phyloP scores from a whole-genome alignment of 2,797 vertebrate genomes.

The Taeniopygia guttata region DNA sequence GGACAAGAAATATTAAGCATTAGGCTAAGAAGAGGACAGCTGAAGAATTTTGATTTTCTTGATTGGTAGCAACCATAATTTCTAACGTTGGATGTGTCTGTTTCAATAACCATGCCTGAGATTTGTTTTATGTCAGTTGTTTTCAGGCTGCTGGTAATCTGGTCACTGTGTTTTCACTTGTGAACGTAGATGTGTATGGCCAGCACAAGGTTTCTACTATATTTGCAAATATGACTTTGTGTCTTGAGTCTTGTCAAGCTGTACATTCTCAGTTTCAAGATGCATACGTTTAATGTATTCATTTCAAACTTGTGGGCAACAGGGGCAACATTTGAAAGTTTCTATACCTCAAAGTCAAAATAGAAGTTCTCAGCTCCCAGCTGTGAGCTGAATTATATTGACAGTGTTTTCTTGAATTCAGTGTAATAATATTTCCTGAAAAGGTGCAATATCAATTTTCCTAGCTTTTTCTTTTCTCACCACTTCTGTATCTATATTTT shows the following conservation, averaged over 20 bases:
- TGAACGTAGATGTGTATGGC: rapidly evolving
- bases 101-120: not conserved
- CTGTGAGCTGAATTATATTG: not conserved
- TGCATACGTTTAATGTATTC: not conserved
- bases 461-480: not conserved
- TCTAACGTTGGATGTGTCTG: not conserved
- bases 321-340: not conserved
- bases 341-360: not conserved
- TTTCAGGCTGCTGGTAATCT: not conserved
- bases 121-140: not conserved
- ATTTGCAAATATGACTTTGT: not conserved
- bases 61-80: not conserved
- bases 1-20: not conserved
- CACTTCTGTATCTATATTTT: not conserved
- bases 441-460: not conserved
- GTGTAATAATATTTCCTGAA: not conserved
- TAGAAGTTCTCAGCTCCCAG: not conserved
- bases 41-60: not conserved
- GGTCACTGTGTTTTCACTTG: not conserved
- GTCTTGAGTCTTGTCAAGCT: not conserved
- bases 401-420: not conserved
- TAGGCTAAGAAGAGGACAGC: not conserved
- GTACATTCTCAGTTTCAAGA: not conserved
- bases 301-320: not conserved
- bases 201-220: not conserved